Base-by-base conservation (phyloP, 2,797 vertebrate genomes). In the Gymnothorax javanicus region DNA sequence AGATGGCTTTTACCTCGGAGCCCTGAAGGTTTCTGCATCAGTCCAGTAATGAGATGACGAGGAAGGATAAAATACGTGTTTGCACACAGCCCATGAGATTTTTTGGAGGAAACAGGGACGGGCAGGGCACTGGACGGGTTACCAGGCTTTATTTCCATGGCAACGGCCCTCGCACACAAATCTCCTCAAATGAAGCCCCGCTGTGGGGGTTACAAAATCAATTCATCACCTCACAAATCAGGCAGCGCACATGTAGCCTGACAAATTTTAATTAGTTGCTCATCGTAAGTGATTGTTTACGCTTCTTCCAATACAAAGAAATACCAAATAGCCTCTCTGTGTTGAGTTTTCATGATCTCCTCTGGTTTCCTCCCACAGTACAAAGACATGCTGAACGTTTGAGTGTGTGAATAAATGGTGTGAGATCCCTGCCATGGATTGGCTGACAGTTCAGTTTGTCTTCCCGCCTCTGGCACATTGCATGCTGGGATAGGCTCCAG, bases 61-160 rank as follows among this genome's bases (percentile, higher is more conserved):
- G 33, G 33, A 43, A 43, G 33, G 33, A 43, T 43, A 43, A 43
- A 43, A 43, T 43, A 1, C 2, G 33, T 43, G 33, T 43, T 43
- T 43, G 33, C 33, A 43, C 33, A 43, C 1, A 43, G 33, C 33
- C 33, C 33, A 43, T 43, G 33, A 73, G 25, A 43, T 27, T 15
- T 8, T 75, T 75, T 75, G 43, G 27, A 15, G 6, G 73, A 75
- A 43, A 50, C 15, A 4, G n/a, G n/a, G n/a, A 75, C 17, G 15
- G 8, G n/a, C 67, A 27, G 12, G 12, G 27, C 3, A 12, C 73
- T 17, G 27, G 11, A 75, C 27, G 50, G 73, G 73, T 75, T 75
- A 75, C 43, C 43, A 75, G 73, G 33, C 73, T 75, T 75, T 75
- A 75, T 75, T 75, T 43, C 73, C 73, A 50, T 50, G 73, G 73